Conservation (phyloP, 2,797 vertebrate species). For the Cyprinodon diabolis region DNA sequence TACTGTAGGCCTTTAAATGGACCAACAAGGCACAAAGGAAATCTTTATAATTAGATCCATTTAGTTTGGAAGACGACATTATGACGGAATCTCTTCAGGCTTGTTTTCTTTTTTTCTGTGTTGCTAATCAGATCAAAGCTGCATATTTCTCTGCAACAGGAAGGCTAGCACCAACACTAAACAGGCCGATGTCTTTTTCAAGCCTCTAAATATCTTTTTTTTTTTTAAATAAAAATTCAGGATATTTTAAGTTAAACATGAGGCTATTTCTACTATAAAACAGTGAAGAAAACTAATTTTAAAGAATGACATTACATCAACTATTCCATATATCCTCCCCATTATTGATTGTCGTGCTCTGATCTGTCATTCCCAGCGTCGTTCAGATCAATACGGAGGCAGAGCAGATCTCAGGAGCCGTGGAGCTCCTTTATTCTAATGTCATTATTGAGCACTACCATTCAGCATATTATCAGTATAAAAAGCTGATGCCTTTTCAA, state of each 20-base stretch:
- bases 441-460: not conserved
- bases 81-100: slow-evolving; percentile 20
- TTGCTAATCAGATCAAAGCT: slow-evolving; percentile 43
- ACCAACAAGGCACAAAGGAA: not conserved
- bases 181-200: slow-evolving; percentile 13
- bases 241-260: slow-evolving; percentile 2
- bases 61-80: slow-evolving; percentile 25
- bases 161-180: slow-evolving; percentile 34
- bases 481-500: not conserved
- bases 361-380: not conserved
- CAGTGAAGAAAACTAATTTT: not conserved
- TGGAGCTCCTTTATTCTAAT: not conserved
- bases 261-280: not conserved
- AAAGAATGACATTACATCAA: not conserved
- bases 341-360: not conserved
- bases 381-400: slow-evolving; percentile 4
- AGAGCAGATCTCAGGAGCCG: slow-evolving; percentile 4
- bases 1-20: slow-evolving; percentile 2
- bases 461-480: not conserved
- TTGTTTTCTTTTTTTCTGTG: slow-evolving; percentile 27
- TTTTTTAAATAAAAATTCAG: slow-evolving; percentile 1
- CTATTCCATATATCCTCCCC: not conserved
- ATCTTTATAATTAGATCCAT: slow-evolving; percentile 18
- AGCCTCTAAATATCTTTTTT: slow-evolving; percentile 17
- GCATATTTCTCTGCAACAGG: slow-evolving; percentile 33